Evolutionary conservation across 2,113 vertebrate species (phyloP), one percentile per base, ranked within the genome.

Genomic region (Mesembrinibis cayennensis): DNA sequence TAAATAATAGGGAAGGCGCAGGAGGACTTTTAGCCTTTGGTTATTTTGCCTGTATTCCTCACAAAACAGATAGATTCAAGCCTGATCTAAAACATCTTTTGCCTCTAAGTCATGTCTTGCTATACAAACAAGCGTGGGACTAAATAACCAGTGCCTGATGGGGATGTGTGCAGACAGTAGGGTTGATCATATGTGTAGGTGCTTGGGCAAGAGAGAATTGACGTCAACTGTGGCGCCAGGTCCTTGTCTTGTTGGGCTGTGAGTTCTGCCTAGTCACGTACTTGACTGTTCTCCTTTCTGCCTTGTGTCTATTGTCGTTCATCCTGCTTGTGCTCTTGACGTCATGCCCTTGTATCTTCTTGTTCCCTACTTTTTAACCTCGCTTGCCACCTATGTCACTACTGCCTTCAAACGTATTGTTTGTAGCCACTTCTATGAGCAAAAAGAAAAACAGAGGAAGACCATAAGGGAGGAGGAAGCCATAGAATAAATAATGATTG

Each of bases 391-490:
- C 65, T 47, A 7, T 63, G 67, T 86, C 62, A 26, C 58, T 62
- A 1, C 10, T 6, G 59, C 70, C 87, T 82, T 94, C 87, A 80
- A 73, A 94, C 80, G 53, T 19, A 82, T 88, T 95, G 93, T 96
- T 91, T 93, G 71, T 61, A 69, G 82, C 53, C 25, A 65, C 49
- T 92, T 95, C n/a, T 90, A 90, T 92, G 65, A 73, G 89, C 73
- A 88, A 66, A 86, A 79, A 90, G 78, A 79, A 91, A 85, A 91
- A 76, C 93, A 95, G 80, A 95, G 89, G 94, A 95, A 91, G 86
- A 94, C 86, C 80, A 73, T 59, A 47, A 82, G 67, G 81, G 84
- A 89, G 38, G 9, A 95, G 95, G 95, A 97, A 97, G 69, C 67
- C 3, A 3, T 45, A 87, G 76, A 90, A 93, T 92, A 97, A 97